phyloP scores from a whole-genome alignment of 92 coral and sea anemone genomes.

The Phymanthus crucifer region DNA sequence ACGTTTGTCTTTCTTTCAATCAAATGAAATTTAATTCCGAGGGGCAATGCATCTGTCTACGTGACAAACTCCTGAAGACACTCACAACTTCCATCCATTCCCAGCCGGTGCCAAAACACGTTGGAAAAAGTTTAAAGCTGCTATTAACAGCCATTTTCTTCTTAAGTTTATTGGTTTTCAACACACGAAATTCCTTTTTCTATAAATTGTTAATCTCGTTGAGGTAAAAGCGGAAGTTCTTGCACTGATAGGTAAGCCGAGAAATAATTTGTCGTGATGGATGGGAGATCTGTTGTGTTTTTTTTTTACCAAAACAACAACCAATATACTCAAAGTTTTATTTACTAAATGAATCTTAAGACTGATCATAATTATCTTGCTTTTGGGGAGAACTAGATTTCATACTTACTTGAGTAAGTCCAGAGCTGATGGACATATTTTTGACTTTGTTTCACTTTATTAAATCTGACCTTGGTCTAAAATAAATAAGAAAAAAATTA shows the following conservation, averaged over 20 bases:
- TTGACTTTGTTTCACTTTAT: not conserved
- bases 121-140: not conserved
- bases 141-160: not conserved
- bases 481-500: not conserved
- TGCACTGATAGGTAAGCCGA: not conserved
- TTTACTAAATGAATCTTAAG: not conserved
- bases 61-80: not conserved
- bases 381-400: not conserved
- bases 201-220: not conserved
- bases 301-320: not conserved
- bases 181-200: not conserved
- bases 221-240: constrained; percentile 8
- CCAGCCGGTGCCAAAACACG: not conserved
- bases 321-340: not conserved
- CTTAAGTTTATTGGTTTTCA: not conserved
- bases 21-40: not conserved
- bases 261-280: not conserved
- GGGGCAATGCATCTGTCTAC: not conserved
- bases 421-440: not conserved
- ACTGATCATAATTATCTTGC: not conserved
- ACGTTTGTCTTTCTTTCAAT: not conserved
- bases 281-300: not conserved
- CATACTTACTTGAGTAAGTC: not conserved
- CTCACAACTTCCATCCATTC: not conserved
- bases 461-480: not conserved